Evolutionary conservation across 2,797 vertebrate genomes (phyloP), one percentile per base, ranked within the genome.

Genomic region (Naso thynnoides): DNA sequence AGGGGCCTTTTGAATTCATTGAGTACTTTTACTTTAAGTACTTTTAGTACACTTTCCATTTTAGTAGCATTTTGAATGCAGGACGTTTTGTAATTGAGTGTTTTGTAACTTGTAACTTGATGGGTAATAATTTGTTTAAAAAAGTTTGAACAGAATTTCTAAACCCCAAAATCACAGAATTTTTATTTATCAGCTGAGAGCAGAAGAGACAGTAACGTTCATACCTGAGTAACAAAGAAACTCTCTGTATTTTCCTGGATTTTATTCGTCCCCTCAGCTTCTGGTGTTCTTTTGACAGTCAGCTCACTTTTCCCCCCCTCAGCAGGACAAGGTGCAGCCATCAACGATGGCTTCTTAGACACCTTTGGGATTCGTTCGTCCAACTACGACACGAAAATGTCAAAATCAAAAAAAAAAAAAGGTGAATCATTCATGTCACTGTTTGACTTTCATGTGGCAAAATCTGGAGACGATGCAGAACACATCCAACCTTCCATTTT

Each of bases 211-310:
- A n/a, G n/a, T n/a, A n/a, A 57, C 26, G 19, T 42, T 65, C 82
- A 52, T 49, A 96, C 96, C 96, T 97, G 95, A 0, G 96, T 97
- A 71, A 96, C 77, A 90, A 98, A 98, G 87, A 97, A 86, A 7
- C 79, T 73, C 18, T 93, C 80, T 2, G 56, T 53, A 18, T 90
- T 78, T 70, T 89, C 61, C 23, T 31, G 90, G 2, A 78, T 23
- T 41, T 15, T 33, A 0, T 8, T 71, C n/a, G 38, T 67, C 4
- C 18, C 49, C 44, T 63, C 42, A 14, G 36, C 11, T n/a, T 41
- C 49, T 10, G 15, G 1, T 24, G 39, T 39, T 74, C 19, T 38
- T 44, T 38, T 19, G 2, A 23, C 15, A 3, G 29, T 36, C 24
- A 0, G 4, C 16, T 69, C 33, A 31, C 39, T 39, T 64, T 50